Evolutionary conservation across 1,140 invertebrate species (phyloP), one percentile per base, ranked within the genome.

Genomic region (Lanistes nyassanus): DNA sequence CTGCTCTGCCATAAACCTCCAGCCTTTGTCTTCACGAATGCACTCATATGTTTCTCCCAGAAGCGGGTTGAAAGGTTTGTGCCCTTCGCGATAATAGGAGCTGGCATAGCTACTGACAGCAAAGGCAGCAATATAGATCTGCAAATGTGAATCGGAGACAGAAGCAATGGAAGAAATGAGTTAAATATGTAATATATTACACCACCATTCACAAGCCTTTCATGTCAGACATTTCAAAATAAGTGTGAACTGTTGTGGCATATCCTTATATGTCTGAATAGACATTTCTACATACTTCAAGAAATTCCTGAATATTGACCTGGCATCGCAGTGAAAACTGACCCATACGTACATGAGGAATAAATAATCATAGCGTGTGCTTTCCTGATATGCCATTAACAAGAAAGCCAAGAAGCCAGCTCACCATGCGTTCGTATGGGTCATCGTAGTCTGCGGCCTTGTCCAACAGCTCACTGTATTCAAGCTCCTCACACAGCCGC

Each of bases 11-110:
- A 94, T 87, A 87, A 95, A 95, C 75, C 91, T 89, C 90, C 95
- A 96, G 1, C 94, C 94, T 83, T 92, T 92, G 84, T 96, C 95
- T 80, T 94, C 94, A 55, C 91, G 82, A 51, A 94, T 91, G 83
- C 93, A 94, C 89, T 96, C 88, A 60, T 85, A 89, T 2, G 87
- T 89, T 78, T 89, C 88, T 36, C 88, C 88, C 21, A 89, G 81
- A 31, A 89, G 37, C 0, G 88, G 88, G 77, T 89, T 89, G 76
- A 89, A 89, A 11, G 88, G 87, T 78, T 89, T 89, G 36, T 85
- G 83, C 21, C 86, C 88, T 23, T 86, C 87, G 19, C 88, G 58
- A 73, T 87, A 86, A 75, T 83, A 85, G 7, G 86, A 85, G 69
- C 86, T 87, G 34, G 88, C 85, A 79, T 89, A 89, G n/a, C 81